Percentiles rank a stretch among this genome's conserved stretches.
phyloP scores from a whole-genome alignment of 2,113 vertebrate genomes.

The Syrmaticus mikado region DNA sequence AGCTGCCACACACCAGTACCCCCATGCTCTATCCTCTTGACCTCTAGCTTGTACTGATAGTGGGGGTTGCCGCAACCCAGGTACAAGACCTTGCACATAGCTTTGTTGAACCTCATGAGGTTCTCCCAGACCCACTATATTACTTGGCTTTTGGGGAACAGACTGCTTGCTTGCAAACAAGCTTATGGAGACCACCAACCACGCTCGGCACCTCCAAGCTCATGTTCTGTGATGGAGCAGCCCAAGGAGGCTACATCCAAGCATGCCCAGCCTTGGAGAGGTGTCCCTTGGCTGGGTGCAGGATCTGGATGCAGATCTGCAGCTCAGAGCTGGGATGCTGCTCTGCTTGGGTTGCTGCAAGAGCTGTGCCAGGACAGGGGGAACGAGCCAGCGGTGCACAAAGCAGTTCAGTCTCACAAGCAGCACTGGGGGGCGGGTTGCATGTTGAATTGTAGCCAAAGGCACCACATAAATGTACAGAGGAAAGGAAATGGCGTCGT shows the following conservation, averaged over 20 bases:
- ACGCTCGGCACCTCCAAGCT: neutral
- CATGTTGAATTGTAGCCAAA: neutral
- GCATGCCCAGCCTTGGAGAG: rapidly evolving
- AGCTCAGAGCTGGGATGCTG: neutral
- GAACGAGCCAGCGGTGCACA: neutral
- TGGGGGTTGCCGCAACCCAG: too few species aligned
- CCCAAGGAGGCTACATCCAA: neutral
- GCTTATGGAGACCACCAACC: neutral
- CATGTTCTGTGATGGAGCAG: neutral
- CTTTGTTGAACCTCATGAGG: too few species aligned
- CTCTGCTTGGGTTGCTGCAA: neutral
- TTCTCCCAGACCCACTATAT: rapidly evolving
- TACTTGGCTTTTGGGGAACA: neutral
- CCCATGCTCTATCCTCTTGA: too few species aligned
- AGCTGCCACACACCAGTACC: too few species aligned
- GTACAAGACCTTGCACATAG: too few species aligned
- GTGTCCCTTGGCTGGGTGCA: neutral
- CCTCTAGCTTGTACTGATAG: too few species aligned
- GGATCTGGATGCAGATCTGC: neutral
- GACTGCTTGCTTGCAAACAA: neutral
- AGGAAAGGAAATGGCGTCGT: rapidly evolving
- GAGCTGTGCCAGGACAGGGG: neutral
- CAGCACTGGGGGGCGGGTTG: neutral
- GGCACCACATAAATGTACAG: rapidly evolving
- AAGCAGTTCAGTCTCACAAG: neutral